Evolutionary conservation across 2,797 vertebrate species (phyloP), one percentile per base, ranked within the genome.

Genomic region (Podarcis lilfordi): DNA sequence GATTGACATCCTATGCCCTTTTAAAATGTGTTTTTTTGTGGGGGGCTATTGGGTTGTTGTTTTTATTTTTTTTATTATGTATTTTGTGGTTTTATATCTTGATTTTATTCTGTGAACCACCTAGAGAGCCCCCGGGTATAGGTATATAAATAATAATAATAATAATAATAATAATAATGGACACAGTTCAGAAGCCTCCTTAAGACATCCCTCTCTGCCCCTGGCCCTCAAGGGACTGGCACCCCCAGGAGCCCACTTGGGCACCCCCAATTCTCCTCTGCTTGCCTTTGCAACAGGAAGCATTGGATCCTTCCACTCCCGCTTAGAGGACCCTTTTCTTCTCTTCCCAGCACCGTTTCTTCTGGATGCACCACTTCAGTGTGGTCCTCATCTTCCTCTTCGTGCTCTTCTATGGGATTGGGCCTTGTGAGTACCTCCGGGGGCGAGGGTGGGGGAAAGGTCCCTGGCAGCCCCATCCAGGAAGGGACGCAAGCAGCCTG

Each of bases 381-480:
- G 97, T 98, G 96, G 19, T 92, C 85, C 98, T 98, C 95, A 95
- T 99, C 93, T 99, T 99, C 92, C 97, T 98, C n/a, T 99, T 98
- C 1, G 98, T 99, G 84, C 96, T 99, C 95, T 99, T 98, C 96
- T 99, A 98, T 89, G 98, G 98, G 89, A 97, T 97, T 91, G 98
- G 98, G 90, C 98, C 98, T 69, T 98, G 98, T 99, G 87, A 97
- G 97, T 96, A 94, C 68, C 43, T 43, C 76, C n/a, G 27, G 29
- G 86, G n/a, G 68, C 11, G 35, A 82, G 86, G 37, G 72, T 19
- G 5, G 23, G 8, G 25, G 2, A 10, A 13, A 4, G 27, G 40
- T 15, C 15, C 29, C 23, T 76, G 11, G 75, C 75, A 11, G 40
- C 74, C 37, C 69, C 10, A 6, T 32, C 29, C 13, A 72, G n/a